Evolutionary conservation across 2,797 vertebrate species (phyloP).

Genomic region (Glyptemys insculpta): DNA sequence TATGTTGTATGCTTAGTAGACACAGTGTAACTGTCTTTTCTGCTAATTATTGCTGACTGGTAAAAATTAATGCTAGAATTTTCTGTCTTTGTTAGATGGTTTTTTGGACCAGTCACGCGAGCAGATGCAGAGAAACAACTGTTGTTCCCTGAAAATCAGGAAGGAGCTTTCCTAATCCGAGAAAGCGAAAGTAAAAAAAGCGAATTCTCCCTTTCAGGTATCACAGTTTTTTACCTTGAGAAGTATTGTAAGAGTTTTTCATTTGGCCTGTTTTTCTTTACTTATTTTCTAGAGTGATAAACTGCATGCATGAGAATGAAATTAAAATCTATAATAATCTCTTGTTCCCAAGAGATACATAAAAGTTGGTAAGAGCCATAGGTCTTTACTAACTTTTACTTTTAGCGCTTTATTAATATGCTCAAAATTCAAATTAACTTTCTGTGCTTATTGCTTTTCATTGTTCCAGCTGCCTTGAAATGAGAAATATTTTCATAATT

Average conservation of each 20-base stretch:
- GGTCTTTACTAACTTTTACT: background rate
- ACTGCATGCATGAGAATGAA: background rate
- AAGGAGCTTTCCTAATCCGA: conserved; percentile 92
- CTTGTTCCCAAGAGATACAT: background rate
- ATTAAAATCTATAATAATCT: background rate
- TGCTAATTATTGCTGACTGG: conserved; percentile 18
- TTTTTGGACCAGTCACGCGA: conserved; percentile 91
- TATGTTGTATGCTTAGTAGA: conserved; percentile 1
- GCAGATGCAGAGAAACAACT: conserved; percentile 93
- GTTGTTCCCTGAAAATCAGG: conserved; percentile 79
- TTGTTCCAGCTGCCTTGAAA: conserved; percentile 17
- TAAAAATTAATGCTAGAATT: conserved; percentile 58
- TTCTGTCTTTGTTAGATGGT: conserved; percentile 88
- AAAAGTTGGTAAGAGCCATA: background rate
- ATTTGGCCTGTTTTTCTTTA: background rate
- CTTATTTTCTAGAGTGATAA: background rate
- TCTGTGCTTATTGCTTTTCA: conserved; percentile 6
- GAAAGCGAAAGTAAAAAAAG: conserved; percentile 91
- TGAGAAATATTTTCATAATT: background rate
- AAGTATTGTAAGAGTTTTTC: conserved; percentile 4
- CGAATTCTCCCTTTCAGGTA: conserved; percentile 94
- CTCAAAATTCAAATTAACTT: conserved; percentile 1
- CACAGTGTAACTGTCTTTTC: conserved; percentile 3
- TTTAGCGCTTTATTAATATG: conserved; percentile 11
- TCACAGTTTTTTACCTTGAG: background rate